Conservation (phyloP, 2,113 vertebrate species). For the Arizona elegans region DNA sequence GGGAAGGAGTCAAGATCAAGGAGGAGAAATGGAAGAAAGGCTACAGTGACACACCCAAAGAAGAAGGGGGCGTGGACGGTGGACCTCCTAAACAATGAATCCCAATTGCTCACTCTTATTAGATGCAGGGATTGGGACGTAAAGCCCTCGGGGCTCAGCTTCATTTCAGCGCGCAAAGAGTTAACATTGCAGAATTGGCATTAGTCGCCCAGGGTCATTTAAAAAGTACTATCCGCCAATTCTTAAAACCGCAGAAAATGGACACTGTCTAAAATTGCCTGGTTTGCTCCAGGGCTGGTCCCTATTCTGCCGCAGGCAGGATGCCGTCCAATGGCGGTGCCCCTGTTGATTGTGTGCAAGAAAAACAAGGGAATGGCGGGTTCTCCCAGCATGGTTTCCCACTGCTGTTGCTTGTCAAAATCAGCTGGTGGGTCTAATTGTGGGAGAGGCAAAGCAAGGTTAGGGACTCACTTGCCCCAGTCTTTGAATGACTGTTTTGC, state of each 20-base stretch:
- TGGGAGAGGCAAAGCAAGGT: not conserved
- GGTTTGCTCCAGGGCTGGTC: not conserved
- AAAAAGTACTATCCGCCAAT: not conserved
- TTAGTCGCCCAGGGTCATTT: not conserved
- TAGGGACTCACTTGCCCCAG: not conserved
- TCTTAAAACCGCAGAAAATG: not conserved
- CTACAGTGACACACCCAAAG: not conserved
- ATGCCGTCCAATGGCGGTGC: not conserved
- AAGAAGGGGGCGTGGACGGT: not conserved
- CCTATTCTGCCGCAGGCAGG: not conserved
- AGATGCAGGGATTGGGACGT: not conserved
- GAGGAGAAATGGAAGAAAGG: not conserved
- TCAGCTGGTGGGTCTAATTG: not conserved
- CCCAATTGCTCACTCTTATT: not conserved
- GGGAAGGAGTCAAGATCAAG: not conserved
- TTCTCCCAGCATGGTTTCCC: not conserved
- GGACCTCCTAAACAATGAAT: not conserved
- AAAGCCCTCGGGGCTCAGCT: not conserved
- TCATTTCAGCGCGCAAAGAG: not conserved
- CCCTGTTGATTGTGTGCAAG: not conserved
- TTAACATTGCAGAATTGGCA: not conserved
- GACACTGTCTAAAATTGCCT: not conserved
- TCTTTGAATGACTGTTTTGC: not conserved
- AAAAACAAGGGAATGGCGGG: not conserved
- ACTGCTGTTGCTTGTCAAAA: not conserved